phyloP scores from a whole-genome alignment of 1,140 invertebrate species.

The Aporrectodea caliginosa region DNA sequence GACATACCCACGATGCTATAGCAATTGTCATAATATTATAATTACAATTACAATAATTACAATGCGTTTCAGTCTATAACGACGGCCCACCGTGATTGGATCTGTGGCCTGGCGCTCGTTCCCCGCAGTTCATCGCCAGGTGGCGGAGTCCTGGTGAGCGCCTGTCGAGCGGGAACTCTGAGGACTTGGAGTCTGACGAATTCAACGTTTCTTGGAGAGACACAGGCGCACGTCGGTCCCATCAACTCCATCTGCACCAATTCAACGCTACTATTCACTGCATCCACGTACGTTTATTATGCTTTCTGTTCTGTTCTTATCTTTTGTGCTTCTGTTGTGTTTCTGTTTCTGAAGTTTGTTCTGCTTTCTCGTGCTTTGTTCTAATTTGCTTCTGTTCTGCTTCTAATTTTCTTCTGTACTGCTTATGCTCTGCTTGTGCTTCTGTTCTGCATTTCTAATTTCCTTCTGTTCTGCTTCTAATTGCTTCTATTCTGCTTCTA shows the following conservation, averaged over 20 bases:
- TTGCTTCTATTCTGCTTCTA: too few species aligned
- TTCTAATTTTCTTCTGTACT: too few species aligned
- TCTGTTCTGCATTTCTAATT: too few species aligned
- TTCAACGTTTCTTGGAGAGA: slow-evolving; percentile 66
- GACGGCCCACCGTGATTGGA: slow-evolving; percentile 85
- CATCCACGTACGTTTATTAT: slow-evolving; percentile 59
- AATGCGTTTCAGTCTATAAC: slow-evolving; percentile 69
- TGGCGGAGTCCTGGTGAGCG: slow-evolving; percentile 64
- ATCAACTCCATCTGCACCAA: slow-evolving; percentile 74
- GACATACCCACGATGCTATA: too few species aligned
- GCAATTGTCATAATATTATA: too few species aligned
- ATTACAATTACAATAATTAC: too few species aligned
- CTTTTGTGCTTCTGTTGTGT: too few species aligned
- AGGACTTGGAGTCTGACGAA: slow-evolving; percentile 68
- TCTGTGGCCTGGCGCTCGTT: slow-evolving; percentile 70
- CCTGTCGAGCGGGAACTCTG: slow-evolving; percentile 71
- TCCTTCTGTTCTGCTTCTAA: too few species aligned
- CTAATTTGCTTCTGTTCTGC: too few species aligned
- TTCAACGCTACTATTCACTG: slow-evolving; percentile 71
- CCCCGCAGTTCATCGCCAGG: slow-evolving; percentile 45
- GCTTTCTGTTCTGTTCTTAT: background rate
- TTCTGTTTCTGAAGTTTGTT: too few species aligned
- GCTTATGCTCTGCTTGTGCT: too few species aligned
- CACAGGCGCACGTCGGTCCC: slow-evolving; percentile 69
- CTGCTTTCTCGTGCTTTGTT: too few species aligned